phyloP scores from a whole-genome alignment of 2,113 vertebrate genomes.

The Myanophis thanlyinensis region DNA sequence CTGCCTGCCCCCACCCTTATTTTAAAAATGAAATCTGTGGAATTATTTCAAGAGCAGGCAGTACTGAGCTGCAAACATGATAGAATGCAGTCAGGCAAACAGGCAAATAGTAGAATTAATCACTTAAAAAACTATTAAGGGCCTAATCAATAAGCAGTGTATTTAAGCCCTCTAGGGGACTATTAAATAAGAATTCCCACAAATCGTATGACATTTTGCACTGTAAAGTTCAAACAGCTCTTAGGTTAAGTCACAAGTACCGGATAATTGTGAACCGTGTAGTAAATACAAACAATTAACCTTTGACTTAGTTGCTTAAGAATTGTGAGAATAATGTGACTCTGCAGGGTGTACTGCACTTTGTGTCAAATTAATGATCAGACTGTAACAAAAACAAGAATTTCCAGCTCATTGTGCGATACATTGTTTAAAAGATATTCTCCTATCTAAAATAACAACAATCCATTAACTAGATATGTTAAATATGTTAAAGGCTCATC shows the following conservation, averaged over 20 bases:
- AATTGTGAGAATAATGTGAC: slow-evolving; percentile 21
- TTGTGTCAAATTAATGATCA: background rate
- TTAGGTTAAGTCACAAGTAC: slow-evolving; percentile 62
- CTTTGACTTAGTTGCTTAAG: slow-evolving; percentile 61
- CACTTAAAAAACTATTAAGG: slow-evolving; percentile 52
- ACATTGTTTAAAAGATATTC: background rate
- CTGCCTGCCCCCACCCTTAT: background rate
- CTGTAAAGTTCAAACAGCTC: slow-evolving; percentile 66
- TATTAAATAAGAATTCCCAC: slow-evolving; percentile 70
- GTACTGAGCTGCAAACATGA: background rate
- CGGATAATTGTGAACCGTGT: slow-evolving; percentile 57
- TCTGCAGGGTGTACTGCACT: slow-evolving; percentile 26
- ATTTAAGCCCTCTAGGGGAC: slow-evolving; percentile 55
- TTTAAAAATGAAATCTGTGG: background rate
- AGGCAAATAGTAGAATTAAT: slow-evolving; percentile 39
- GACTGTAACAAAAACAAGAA: background rate
- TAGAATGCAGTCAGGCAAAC: background rate
- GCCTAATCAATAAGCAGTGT: slow-evolving; percentile 68
- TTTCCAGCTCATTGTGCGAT: background rate
- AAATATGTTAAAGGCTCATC: background rate
- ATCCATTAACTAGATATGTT: background rate
- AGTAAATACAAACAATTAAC: slow-evolving; percentile 67
- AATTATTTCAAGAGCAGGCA: background rate
- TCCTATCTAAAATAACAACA: background rate
- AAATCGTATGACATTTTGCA: slow-evolving; percentile 68